phyloP scores from a whole-genome alignment of 2,797 vertebrate genomes.

The Clarias platycephalus region DNA sequence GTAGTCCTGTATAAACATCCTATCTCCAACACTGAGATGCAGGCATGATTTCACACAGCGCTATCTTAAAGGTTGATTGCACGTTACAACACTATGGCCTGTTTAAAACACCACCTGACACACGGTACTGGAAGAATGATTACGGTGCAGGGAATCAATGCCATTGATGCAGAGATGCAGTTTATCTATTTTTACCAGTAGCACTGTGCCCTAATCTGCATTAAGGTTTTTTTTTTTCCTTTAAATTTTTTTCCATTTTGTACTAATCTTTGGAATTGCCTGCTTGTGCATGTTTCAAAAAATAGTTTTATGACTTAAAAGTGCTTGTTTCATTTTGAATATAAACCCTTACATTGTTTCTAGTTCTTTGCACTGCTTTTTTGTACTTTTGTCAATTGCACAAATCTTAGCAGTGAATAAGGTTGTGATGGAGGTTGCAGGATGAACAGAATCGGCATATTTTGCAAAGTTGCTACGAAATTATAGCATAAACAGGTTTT shows the following conservation, averaged over 20 bases:
- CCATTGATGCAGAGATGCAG: constrained; percentile 43
- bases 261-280: constrained; percentile 3
- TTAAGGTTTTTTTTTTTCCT: constrained; percentile 29
- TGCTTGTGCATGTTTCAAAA: background rate
- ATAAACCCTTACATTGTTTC: background rate
- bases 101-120: constrained; percentile 51
- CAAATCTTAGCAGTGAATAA: background rate
- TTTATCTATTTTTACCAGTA: constrained; percentile 45
- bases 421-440: background rate
- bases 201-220: constrained; percentile 19
- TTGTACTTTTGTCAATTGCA: background rate
- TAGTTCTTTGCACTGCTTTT: background rate
- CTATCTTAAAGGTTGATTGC: constrained; percentile 54
- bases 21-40: constrained; percentile 45
- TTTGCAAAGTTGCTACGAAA: background rate
- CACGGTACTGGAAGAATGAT: constrained; percentile 49
- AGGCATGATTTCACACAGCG: constrained; percentile 37
- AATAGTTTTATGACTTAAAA: background rate
- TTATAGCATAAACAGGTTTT: background rate
- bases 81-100: constrained; percentile 25
- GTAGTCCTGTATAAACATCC: constrained; percentile 50
- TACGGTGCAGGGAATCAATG: constrained; percentile 47
- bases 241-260: constrained; percentile 13
- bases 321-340: background rate
- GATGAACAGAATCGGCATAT: background rate